Conservation (phyloP, 2,113 vertebrate genomes). For the Melanostigma gelatinosum region DNA sequence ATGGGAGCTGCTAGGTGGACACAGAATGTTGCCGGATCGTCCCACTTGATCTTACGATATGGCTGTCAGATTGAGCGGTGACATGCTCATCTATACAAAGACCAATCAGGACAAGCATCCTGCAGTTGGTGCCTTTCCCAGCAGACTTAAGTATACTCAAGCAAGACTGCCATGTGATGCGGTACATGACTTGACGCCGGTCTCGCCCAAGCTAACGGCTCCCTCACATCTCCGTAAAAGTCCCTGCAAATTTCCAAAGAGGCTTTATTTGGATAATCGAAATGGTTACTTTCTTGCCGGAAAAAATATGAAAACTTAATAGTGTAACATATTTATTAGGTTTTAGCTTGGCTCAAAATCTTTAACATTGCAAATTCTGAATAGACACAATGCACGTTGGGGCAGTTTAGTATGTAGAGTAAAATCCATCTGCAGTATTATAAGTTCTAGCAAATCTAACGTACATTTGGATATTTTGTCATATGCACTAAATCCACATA, state of each 20-base stretch:
- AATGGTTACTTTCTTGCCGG: not conserved
- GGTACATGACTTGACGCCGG: not conserved
- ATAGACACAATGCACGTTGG: too few species aligned
- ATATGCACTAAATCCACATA: too few species aligned
- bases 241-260: not conserved
- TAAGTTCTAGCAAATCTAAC: too few species aligned
- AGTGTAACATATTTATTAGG: not conserved
- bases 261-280: not conserved
- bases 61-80: too few species aligned
- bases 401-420: too few species aligned
- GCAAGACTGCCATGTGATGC: too few species aligned
- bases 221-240: not conserved
- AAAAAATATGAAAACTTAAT: not conserved
- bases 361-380: not conserved
- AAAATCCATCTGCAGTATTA: too few species aligned
- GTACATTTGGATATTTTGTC: too few species aligned
- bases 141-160: not conserved
- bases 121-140: not conserved
- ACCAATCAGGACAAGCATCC: too few species aligned
- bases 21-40: not conserved
- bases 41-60: not conserved
- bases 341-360: not conserved
- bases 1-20: not conserved
- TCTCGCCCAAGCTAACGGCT: not conserved
- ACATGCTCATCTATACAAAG: too few species aligned